Conservation (phyloP, 2,888 invertebrate genomes). For the Spodoptera picta region DNA sequence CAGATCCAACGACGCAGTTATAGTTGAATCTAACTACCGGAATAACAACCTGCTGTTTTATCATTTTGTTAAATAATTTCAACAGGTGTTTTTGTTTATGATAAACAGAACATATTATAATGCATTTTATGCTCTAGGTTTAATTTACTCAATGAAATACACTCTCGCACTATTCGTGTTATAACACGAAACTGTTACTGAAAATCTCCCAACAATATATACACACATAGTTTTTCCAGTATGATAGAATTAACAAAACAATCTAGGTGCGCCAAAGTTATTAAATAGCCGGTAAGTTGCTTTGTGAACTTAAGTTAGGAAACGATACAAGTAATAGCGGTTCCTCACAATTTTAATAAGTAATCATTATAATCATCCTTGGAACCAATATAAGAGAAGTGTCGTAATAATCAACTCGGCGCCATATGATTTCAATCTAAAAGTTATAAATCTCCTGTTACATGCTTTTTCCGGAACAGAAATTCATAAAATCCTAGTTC, state of each 20-base stretch:
- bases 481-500: slow-evolving; percentile 7
- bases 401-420: no score
- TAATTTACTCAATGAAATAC: no score
- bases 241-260: no score
- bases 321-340: slow-evolving; percentile 6
- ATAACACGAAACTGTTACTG: no score
- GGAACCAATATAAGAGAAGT: no score
- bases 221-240: background rate
- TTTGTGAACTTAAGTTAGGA: slow-evolving; percentile 10
- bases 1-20: slow-evolving; percentile 19
- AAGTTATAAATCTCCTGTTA: slow-evolving; percentile 24
- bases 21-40: slow-evolving; percentile 12
- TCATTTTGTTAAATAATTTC: slow-evolving; percentile 1
- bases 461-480: slow-evolving; percentile 26
- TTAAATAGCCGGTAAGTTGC: background rate
- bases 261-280: background rate
- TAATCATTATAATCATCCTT: no score
- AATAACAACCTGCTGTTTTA: slow-evolving; percentile 4
- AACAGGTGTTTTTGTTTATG: slow-evolving; percentile 1
- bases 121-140: no score
- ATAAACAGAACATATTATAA: no score
- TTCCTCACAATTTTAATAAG: no score
- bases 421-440: background rate
- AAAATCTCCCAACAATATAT: no score
- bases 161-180: no score